These are phyloP conservation scores for Zaprionus vittiger DNA, from an alignment of 1,140 invertebrate species.

Conservation along the genomic window DNA sequence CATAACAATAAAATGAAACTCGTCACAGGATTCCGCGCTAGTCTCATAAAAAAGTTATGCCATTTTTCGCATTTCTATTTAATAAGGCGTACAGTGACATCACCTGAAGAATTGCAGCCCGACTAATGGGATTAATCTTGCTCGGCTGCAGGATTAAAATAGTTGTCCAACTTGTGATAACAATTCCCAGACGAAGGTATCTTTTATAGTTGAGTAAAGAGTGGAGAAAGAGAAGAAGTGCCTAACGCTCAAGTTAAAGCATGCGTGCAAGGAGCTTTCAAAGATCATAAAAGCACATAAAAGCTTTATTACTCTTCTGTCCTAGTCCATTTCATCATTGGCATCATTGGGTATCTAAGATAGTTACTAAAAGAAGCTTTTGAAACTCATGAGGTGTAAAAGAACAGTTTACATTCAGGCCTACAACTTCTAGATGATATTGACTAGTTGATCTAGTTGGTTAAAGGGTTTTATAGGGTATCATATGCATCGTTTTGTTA, in stretches of 20 bases:
- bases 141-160: not conserved
- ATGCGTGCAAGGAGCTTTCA: not conserved
- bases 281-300: not conserved
- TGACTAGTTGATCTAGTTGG: no score
- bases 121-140: conserved; percentile 20
- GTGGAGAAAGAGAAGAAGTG: no score
- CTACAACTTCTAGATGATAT: no score
- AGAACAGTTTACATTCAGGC: no score
- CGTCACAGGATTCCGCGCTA: conserved; percentile 1
- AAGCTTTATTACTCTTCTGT: no score
- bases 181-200: not conserved
- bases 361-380: not conserved
- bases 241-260: not conserved
- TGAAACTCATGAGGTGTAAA: not conserved
- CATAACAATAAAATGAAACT: conserved; percentile 55
- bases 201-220: not conserved
- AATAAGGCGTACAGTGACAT: conserved; percentile 2
- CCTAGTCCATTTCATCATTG: no score
- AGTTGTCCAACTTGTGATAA: not conserved
- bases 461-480: no score
- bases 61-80: conserved; percentile 28
- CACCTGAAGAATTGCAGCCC: not conserved
- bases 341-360: no score
- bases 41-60: conserved; percentile 8
- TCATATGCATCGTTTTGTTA: no score